Evolutionary conservation across 2,113 vertebrate species (phyloP), one percentile per base, ranked within the genome.

Genomic region (Ceyx margarethae): DNA sequence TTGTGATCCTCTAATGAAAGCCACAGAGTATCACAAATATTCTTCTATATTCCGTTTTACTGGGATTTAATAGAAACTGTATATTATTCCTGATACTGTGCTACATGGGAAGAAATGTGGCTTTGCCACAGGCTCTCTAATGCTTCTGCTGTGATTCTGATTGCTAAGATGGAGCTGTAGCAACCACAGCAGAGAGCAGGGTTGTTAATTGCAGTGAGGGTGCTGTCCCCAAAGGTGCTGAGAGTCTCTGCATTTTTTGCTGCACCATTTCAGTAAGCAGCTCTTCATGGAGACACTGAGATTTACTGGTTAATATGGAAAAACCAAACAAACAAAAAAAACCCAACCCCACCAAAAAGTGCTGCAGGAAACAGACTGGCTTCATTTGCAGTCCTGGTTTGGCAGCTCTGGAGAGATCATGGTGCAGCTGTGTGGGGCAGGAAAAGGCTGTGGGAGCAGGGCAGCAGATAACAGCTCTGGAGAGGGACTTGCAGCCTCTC

Each of bases 341-440:
- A 26, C 2, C 13, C 13, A 25, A 25, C 23, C 12, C 50, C 25
- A 26, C 23, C 25, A 51, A 51, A 51, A 62, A 75, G 6, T 71
- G 64, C 42, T 66, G 69, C 91, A 94, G 96, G 95, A 96, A 97
- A 90, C 91, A 77, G 72, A 23, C 67, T 72, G 91, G 74, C 85
- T 95, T 82, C 64, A 61, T 88, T 80, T 90, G 85, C 81, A 86
- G 83, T 29, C 69, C 75, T 76, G 80, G 21, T 83, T 89, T 93
- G 90, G 76, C 92, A 83, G 93, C 87, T 75, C 80, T 54, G 85
- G 82, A 81, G 64, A 78, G 89, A 89, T 80, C 85, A 66, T 18
- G 3, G 45, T 37, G 89, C 95, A 95, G 96, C 94, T 96, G 96
- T 73, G 72, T 71, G 2, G 76, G 87, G 83, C 95, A 96, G 97